These are phyloP conservation scores for Anas bernieri DNA, from an alignment of 2,797 vertebrate species.

Conservation along the genomic window DNA sequence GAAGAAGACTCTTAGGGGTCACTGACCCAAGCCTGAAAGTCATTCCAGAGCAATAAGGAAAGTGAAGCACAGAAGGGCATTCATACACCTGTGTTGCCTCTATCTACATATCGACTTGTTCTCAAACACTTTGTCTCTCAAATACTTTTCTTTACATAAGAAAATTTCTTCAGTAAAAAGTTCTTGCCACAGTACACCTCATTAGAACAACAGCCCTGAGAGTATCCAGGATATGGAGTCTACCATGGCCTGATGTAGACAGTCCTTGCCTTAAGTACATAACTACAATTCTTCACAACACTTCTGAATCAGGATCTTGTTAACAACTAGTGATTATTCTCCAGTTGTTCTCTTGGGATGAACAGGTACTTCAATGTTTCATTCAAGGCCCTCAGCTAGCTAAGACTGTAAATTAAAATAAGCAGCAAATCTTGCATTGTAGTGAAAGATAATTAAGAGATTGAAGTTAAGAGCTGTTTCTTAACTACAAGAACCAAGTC, in stretches of 20 bases:
- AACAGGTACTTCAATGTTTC: neutral
- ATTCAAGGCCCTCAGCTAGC: neutral
- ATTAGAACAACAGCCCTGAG: neutral
- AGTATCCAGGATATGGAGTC: neutral
- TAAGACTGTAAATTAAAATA: neutral
- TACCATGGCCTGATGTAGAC: accelerated
- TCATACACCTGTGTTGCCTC: neutral
- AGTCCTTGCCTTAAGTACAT: neutral
- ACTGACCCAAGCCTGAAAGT: neutral
- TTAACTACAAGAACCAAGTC: neutral
- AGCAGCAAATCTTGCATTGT: neutral
- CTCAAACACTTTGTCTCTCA: neutral
- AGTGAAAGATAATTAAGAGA: neutral
- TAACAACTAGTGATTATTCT: neutral
- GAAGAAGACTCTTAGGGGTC: neutral
- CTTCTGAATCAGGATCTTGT: accelerated
- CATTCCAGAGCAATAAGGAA: accelerated
- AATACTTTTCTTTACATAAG: neutral
- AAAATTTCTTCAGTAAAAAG: neutral
- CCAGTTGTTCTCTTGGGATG: neutral
- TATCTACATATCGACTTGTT: neutral
- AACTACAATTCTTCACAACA: neutral
- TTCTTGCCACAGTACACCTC: too few relatives aligned
- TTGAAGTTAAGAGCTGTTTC: neutral
- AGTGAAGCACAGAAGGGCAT: neutral